A percentile compares a stretch with the other conserved stretches of the same genome.
phyloP scores from a whole-genome alignment of 2,113 vertebrate genomes.

The Clarias batrachus region DNA sequence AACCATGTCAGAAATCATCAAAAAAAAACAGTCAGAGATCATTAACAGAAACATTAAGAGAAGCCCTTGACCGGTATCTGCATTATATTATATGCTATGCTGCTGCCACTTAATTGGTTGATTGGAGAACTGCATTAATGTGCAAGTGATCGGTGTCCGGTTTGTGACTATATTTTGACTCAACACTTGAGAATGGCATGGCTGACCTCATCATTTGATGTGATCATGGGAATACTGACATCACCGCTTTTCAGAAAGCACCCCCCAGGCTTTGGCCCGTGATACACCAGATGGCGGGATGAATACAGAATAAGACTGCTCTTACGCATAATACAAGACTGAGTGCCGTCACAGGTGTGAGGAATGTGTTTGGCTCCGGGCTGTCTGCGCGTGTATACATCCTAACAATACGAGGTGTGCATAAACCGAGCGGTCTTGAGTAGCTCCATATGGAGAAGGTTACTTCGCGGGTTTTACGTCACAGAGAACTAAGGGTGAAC shows the following conservation, averaged over 20 bases:
- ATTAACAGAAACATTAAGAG: not conserved
- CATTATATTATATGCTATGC: not conserved
- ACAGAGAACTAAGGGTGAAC: constrained; percentile 5
- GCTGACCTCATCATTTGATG: constrained; percentile 20
- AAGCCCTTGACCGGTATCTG: not conserved
- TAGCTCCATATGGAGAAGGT: not conserved
- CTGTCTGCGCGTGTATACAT: not conserved
- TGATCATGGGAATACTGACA: not conserved
- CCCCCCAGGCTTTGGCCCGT: not conserved
- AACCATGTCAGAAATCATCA: not conserved
- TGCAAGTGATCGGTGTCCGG: not conserved
- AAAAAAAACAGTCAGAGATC: not conserved
- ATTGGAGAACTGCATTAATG: not conserved
- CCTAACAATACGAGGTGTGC: not conserved
- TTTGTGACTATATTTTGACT: not conserved
- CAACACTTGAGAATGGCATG: constrained; percentile 2
- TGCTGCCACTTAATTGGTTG: not conserved
- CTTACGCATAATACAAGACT: not conserved
- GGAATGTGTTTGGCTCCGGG: constrained; percentile 5
- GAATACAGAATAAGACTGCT: constrained; percentile 19
- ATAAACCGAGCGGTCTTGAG: not conserved
- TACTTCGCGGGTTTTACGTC: constrained; percentile 12
- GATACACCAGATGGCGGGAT: constrained; percentile 19
- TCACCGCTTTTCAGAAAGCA: constrained; percentile 16
- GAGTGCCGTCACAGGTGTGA: constrained; percentile 13